These are phyloP conservation scores for Dicrostonyx torquatus DNA, from an alignment of 2,797 vertebrate species.

Conservation along the genomic window DNA sequence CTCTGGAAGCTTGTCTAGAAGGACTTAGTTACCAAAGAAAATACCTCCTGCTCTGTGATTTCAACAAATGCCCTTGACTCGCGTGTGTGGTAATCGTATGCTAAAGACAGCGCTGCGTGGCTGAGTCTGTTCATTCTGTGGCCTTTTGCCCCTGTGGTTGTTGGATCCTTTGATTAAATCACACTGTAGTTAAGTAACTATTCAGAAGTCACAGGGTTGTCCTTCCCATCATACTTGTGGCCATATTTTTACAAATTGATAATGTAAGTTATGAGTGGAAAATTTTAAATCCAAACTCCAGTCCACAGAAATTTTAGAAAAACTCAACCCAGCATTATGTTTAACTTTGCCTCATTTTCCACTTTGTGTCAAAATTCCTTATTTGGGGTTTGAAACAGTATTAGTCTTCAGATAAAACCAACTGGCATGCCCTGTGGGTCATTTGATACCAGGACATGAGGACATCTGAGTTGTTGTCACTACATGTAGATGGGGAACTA, in stretches of 20 bases:
- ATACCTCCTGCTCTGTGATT: slow-evolving; percentile 3
- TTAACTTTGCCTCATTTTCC: slow-evolving; percentile 30
- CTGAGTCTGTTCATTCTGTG: slow-evolving; percentile 15
- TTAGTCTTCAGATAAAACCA: slow-evolving; percentile 38
- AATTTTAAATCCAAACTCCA: slow-evolving; percentile 62
- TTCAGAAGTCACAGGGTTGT: slow-evolving; percentile 50
- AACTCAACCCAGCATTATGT: slow-evolving; percentile 56
- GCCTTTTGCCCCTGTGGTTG: slow-evolving; percentile 30
- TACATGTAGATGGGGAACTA: background rate
- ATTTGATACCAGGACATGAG: background rate
- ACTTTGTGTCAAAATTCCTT: slow-evolving; percentile 58
- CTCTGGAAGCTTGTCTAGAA: background rate
- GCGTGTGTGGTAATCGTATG: slow-evolving; percentile 11
- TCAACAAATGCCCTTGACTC: slow-evolving; percentile 42
- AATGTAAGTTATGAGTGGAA: slow-evolving; percentile 72
- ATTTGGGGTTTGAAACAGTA: slow-evolving; percentile 11
- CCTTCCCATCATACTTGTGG: slow-evolving; percentile 56
- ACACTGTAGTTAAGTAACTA: slow-evolving; percentile 52
- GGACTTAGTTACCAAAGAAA: slow-evolving; percentile 31
- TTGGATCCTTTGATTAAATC: slow-evolving; percentile 66
- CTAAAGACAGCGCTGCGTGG: slow-evolving; percentile 1
- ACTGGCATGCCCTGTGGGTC: background rate
- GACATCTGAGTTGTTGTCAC: background rate
- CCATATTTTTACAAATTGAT: slow-evolving; percentile 68
- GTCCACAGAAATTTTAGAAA: slow-evolving; percentile 65